Percentiles rank a stretch among this genome's conserved stretches.
Conservation (phyloP, 2,888 invertebrate genomes). For the Ischnus inquisitorius region DNA sequence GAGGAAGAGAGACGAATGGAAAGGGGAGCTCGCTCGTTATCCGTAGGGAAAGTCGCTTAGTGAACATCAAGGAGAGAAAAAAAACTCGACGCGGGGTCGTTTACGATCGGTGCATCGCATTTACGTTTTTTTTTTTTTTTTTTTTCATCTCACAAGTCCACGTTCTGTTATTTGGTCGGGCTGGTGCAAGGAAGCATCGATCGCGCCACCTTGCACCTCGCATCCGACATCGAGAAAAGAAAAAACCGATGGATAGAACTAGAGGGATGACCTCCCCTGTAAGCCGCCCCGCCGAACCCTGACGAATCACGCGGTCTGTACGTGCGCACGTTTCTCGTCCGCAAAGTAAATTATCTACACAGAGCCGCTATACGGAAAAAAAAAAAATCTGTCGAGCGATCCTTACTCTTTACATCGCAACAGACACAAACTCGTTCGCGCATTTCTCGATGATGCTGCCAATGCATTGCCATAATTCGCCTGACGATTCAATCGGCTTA, state of each 20-base stretch:
- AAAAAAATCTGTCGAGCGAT: conserved; percentile 28
- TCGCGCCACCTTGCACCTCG: conserved; percentile 59
- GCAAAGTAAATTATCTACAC: conserved; percentile 69
- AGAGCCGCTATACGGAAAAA: conserved; percentile 26
- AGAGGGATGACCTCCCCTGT: conserved; percentile 26
- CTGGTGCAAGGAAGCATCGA: conserved; percentile 48
- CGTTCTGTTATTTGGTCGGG: conserved; percentile 49
- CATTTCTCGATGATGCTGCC: no score
- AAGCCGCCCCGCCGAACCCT: conserved; percentile 42
- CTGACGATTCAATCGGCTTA: no score
- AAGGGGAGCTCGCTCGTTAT: conserved; percentile 57
- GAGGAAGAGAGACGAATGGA: conserved; percentile 37
- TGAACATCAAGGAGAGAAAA: conserved; percentile 35
- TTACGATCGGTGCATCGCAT: conserved; percentile 50
- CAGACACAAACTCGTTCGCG: neutral
- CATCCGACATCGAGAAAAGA: conserved; percentile 37
- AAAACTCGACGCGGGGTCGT: conserved; percentile 19
- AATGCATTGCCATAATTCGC: no score
- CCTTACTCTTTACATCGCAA: conserved; percentile 16
- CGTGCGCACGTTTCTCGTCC: conserved; percentile 65
- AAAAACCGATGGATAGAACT: conserved; percentile 40
- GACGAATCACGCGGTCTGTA: conserved; percentile 63
- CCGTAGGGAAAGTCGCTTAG: conserved; percentile 37
- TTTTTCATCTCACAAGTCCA: conserved; percentile 16
- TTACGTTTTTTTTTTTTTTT: conserved; percentile 36